Percentiles rank a stretch among this genome's conserved stretches.
These are phyloP conservation scores for Hemaris fuciformis DNA, from an alignment of 2,888 invertebrate genomes.

Conservation along the genomic window DNA sequence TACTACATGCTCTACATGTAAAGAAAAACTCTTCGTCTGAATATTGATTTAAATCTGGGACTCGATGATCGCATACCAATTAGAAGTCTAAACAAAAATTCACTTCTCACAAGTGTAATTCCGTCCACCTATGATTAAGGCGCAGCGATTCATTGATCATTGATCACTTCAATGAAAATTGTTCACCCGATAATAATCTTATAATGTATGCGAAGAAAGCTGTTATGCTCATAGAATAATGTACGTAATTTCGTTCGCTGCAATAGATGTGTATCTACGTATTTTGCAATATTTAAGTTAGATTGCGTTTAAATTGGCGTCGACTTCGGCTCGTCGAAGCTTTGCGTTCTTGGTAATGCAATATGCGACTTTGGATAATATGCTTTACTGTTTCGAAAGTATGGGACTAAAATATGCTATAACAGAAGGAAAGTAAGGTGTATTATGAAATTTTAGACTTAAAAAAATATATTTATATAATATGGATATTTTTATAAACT, in stretches of 20 bases:
- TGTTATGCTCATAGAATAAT: slow-evolving; percentile 24
- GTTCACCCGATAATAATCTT: slow-evolving; percentile 42
- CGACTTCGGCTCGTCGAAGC: background rate
- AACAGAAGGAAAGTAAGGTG: no score
- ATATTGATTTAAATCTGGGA: no score
- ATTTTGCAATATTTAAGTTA: slow-evolving; percentile 33
- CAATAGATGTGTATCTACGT: slow-evolving; percentile 38
- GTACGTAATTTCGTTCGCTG: slow-evolving; percentile 43
- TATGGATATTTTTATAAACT: no score
- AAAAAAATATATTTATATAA: no score
- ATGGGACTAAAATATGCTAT: no score
- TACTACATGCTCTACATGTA: no score
- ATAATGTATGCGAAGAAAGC: slow-evolving; percentile 40
- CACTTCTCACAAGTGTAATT: background rate
- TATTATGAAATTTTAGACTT: no score
- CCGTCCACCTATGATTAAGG: background rate
- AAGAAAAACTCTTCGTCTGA: no score
- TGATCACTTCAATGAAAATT: background rate
- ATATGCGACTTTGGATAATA: background rate
- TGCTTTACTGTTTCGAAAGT: background rate
- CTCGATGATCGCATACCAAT: no score
- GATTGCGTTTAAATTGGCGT: slow-evolving; percentile 37
- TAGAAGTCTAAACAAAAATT: background rate
- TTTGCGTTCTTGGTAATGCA: background rate
- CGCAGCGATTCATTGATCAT: no score